These are phyloP conservation scores for Lynx canadensis DNA, from an alignment of 2,113 vertebrate species.

Conservation along the genomic window DNA sequence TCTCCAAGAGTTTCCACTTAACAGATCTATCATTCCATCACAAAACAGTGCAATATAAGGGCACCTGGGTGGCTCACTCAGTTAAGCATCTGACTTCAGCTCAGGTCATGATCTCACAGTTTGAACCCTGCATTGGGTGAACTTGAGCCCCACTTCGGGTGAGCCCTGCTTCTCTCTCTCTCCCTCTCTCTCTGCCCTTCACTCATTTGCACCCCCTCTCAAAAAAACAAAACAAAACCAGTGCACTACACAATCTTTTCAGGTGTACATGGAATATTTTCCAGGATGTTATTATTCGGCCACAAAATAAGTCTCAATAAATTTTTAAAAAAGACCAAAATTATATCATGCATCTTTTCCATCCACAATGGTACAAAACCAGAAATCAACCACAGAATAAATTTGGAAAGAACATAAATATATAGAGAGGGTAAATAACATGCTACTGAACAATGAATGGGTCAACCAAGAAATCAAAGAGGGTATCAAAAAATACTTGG, in stretches of 20 bases:
- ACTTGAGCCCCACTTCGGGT: too few species aligned
- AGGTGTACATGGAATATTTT: background rate
- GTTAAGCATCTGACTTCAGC: too few species aligned
- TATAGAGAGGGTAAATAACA: background rate
- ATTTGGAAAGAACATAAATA: background rate
- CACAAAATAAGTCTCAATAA: background rate
- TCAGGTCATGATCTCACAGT: too few species aligned
- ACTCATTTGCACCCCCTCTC: too few species aligned
- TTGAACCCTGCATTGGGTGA: too few species aligned
- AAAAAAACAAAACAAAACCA: background rate
- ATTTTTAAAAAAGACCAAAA: background rate
- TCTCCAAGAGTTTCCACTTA: background rate
- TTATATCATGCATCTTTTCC: background rate
- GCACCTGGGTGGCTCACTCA: too few species aligned
- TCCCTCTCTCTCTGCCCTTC: too few species aligned
- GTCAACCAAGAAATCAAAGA: background rate
- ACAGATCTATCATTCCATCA: background rate
- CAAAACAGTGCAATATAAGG: too few species aligned
- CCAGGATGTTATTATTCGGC: background rate
- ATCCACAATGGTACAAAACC: background rate
- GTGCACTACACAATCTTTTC: background rate
- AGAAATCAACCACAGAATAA: background rate
- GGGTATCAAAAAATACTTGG: background rate
- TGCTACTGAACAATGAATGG: background rate
- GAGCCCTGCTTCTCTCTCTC: too few species aligned